A percentile compares a stretch with the other conserved stretches of the same genome.
Evolutionary conservation across 2,888 invertebrate species (phyloP).

Genomic region (Andrena camellia): DNA sequence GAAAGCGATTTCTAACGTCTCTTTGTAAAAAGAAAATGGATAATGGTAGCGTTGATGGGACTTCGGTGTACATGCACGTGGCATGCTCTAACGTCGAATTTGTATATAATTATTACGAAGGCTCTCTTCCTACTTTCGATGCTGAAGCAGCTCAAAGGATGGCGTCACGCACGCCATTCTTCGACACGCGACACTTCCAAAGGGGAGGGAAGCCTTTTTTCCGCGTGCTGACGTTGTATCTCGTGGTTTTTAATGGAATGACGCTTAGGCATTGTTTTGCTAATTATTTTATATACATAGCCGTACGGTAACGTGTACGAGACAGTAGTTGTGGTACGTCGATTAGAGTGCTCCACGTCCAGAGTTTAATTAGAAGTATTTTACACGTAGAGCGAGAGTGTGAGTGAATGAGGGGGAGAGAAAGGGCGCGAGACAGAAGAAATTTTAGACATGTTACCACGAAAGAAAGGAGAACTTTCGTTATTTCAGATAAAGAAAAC

Average conservation of each 20-base stretch:
- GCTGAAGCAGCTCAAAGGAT: conserved; percentile 29
- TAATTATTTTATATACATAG: conserved; percentile 69
- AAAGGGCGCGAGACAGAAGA: conserved; percentile 30
- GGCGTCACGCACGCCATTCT: conserved; percentile 33
- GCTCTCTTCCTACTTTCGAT: conserved; percentile 47
- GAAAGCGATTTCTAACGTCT: conserved; percentile 32
- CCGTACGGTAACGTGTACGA: conserved; percentile 59
- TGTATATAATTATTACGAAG: conserved; percentile 40
- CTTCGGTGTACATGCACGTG: conserved; percentile 19
- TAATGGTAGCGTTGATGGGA: neutral
- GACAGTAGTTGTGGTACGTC: conserved; percentile 68
- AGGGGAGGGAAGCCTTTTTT: conserved; percentile 4
- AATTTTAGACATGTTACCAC: conserved; percentile 68
- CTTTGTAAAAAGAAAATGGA: neutral
- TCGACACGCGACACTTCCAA: conserved; percentile 30
- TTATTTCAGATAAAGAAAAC: conserved; percentile 3
- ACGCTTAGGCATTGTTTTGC: conserved; percentile 76
- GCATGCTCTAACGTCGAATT: conserved; percentile 33
- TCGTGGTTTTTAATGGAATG: conserved; percentile 72
- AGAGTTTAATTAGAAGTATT: conserved; percentile 73
- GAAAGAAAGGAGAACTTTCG: conserved; percentile 38
- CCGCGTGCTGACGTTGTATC: conserved; percentile 48
- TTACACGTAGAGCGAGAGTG: conserved; percentile 63
- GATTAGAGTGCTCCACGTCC: conserved; percentile 73
- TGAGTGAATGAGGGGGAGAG: conserved; percentile 10